Conservation (phyloP, 2,888 invertebrate genomes). For the Ormyrus rosae region DNA sequence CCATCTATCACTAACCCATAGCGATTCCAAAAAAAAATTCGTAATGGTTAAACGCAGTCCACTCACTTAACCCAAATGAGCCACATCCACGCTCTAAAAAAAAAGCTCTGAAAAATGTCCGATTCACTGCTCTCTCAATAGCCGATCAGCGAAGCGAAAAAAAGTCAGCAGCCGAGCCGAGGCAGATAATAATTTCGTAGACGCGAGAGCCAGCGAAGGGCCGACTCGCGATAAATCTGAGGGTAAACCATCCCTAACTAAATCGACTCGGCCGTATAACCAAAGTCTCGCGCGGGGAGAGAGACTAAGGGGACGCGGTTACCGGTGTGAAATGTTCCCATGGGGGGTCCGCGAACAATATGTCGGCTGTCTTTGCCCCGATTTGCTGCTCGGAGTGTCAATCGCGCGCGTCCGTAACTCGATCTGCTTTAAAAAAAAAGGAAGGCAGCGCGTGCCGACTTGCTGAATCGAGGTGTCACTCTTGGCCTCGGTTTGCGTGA, state of each 20-base stretch:
- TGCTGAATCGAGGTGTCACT: too few species aligned
- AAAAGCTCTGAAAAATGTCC: too few species aligned
- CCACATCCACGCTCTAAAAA: too few species aligned
- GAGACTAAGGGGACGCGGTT: conserved; percentile 63
- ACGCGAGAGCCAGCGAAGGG: conserved; percentile 13
- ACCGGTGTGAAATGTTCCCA: conserved; percentile 76
- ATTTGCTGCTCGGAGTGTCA: conserved; percentile 10
- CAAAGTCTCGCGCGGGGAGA: conserved; percentile 67
- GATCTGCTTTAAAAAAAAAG: neutral
- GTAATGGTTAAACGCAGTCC: too few species aligned
- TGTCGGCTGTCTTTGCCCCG: conserved; percentile 48
- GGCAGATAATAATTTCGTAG: conserved; percentile 47
- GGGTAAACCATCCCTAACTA: conserved; percentile 74
- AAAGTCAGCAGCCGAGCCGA: neutral
- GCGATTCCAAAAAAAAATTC: too few species aligned
- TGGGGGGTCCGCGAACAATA: conserved; percentile 68
- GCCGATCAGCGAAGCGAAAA: too few species aligned
- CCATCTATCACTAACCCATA: too few species aligned
- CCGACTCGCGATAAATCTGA: conserved; percentile 70
- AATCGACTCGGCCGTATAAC: conserved; percentile 71
- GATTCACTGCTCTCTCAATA: too few species aligned
- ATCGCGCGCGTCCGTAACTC: conserved; percentile 1
- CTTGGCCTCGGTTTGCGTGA: too few species aligned
- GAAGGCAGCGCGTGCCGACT: neutral
- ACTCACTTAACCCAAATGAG: too few species aligned